These are phyloP conservation scores for Alethe diademata DNA, from an alignment of 2,113 vertebrate species.

Conservation along the genomic window DNA sequence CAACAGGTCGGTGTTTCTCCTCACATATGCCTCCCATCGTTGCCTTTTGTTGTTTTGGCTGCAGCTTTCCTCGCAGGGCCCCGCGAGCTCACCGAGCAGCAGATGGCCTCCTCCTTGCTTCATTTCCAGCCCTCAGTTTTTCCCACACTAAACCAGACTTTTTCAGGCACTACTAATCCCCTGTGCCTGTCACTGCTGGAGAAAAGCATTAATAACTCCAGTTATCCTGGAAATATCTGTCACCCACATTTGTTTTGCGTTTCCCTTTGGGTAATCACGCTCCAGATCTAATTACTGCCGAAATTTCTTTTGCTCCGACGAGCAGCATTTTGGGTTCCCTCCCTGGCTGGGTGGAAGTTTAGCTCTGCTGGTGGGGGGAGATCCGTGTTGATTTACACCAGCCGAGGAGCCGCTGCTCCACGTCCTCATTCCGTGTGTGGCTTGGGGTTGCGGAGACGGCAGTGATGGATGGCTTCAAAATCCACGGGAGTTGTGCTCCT, in stretches of 20 bases:
- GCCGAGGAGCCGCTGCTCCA: neutral
- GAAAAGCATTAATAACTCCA: slow-evolving; percentile 67
- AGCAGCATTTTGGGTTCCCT: slow-evolving; percentile 28
- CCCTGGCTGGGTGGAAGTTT: neutral
- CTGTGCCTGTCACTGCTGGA: slow-evolving; percentile 52
- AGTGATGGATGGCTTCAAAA: neutral
- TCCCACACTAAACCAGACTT: slow-evolving; percentile 59
- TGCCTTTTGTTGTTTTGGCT: slow-evolving; percentile 64
- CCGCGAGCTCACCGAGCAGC: slow-evolving; percentile 29
- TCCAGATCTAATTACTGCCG: slow-evolving; percentile 66
- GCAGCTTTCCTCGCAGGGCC: slow-evolving; percentile 40
- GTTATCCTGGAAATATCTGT: slow-evolving; percentile 68
- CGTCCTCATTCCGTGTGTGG: neutral
- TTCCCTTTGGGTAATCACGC: slow-evolving; percentile 59
- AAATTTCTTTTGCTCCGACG: slow-evolving; percentile 46
- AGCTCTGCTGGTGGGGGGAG: neutral
- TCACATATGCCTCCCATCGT: slow-evolving; percentile 52
- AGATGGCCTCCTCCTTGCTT: slow-evolving; percentile 64
- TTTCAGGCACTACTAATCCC: slow-evolving; percentile 62
- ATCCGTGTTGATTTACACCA: neutral
- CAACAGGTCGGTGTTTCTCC: slow-evolving; percentile 53
- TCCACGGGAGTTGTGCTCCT: accelerated
- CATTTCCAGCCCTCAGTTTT: slow-evolving; percentile 57
- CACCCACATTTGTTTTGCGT: slow-evolving; percentile 59
- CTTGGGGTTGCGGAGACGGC: neutral